Evolutionary conservation across 2,113 vertebrate genomes (phyloP), one percentile per base, ranked within the genome.

Genomic region (Campylorhamphus procurvoides): DNA sequence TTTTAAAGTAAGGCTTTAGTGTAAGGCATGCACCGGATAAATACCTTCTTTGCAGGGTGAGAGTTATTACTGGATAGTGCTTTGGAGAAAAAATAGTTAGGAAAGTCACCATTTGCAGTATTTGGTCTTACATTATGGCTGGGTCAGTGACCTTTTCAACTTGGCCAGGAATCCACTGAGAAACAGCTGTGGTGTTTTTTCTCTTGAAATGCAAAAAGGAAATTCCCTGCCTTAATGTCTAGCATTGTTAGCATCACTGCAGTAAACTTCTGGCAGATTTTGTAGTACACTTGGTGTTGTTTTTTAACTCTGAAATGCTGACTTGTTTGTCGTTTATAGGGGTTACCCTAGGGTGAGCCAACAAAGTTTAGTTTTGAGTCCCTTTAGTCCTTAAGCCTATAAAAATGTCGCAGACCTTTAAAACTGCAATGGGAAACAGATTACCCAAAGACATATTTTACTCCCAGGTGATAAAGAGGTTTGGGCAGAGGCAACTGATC

Each of bases 271-370:
- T 81, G 60, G 40, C 37, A 40, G 27, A 89, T 84, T 93, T 86
- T 96, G 87, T 73, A 87, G 87, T 87, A 74, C 58, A 76, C 58
- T 96, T 77, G 52, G 53, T 93, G 80, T 90, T 96, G 87, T 60
- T 94, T 89, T 89, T 95, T 93, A 80, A 94, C 84, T 83, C 86
- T 76, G 91, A 96, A 95, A 94, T 94, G 86, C 79, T 95, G 93
- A 95, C 94, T 96, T 96, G 91, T 95, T 96, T 95, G 95, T 96
- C 95, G 87, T 97, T 96, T 96, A 91, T 58, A 90, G 81, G 33
- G 94, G 95, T 97, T 97, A 96, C 68, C 22, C 76, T 18, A 87
- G 72, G 96, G 96, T 97, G 92, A 97, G 95, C 94, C 96, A 97
- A 90, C 44, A 84, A 67, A 90, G 58, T 94, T 94, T 93, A 90